phyloP scores from a whole-genome alignment of 2,113 vertebrate species.

The Myotis brandtii region DNA sequence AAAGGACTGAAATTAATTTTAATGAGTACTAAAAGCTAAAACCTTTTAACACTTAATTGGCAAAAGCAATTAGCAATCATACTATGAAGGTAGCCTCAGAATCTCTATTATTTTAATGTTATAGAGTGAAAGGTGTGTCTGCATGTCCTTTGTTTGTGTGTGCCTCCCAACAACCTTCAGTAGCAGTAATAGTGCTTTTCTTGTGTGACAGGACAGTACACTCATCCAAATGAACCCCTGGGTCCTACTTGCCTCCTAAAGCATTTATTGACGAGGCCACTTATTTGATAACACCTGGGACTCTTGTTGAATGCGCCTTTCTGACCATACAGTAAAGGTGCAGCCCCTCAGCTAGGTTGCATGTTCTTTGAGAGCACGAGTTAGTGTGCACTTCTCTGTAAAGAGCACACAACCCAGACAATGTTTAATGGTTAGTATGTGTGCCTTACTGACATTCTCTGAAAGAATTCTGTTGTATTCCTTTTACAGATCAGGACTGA shows the following conservation, averaged over 20 bases:
- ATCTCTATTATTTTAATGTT: not conserved
- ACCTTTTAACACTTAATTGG: constrained; percentile 40
- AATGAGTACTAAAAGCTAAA: not conserved
- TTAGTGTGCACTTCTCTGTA: not conserved
- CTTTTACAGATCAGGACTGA: constrained; percentile 90
- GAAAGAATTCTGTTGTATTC: constrained; percentile 65
- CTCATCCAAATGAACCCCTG: not conserved
- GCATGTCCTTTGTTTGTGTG: not conserved
- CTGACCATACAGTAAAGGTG: not conserved
- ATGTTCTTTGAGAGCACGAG: not conserved
- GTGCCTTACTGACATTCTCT: constrained; percentile 34
- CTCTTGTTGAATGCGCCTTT: not conserved
- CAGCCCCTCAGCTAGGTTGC: not conserved
- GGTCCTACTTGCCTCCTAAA: not conserved
- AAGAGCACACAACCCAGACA: not conserved
- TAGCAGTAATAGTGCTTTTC: not conserved
- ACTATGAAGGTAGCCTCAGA: constrained; percentile 16
- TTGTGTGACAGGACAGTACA: not conserved
- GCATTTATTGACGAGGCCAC: not conserved
- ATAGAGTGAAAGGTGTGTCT: not conserved
- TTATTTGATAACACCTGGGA: not conserved
- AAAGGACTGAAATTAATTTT: not conserved
- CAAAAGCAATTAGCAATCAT: not conserved
- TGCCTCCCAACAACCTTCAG: not conserved
- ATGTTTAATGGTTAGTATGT: not conserved